Percentiles rank a stretch among this genome's conserved stretches.
Evolutionary conservation across 2,888 invertebrate species (phyloP).

Genomic region (Cordylochernes scorpioides): DNA sequence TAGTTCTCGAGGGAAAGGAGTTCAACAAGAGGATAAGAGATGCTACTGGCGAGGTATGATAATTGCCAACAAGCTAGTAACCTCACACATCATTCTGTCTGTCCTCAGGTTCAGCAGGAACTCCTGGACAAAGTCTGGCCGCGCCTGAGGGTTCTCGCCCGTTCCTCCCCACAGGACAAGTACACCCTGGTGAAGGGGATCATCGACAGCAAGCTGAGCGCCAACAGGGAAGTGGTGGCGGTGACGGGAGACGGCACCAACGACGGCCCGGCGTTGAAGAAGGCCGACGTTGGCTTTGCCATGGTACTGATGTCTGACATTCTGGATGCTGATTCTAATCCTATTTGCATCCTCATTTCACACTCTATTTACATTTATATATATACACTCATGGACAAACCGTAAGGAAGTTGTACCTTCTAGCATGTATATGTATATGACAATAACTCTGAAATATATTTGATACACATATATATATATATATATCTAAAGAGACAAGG

Average conservation of each 20-base stretch:
- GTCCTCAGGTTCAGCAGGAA: slow-evolving; percentile 55
- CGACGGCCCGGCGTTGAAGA: slow-evolving; percentile 15
- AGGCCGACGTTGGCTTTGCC: slow-evolving; percentile 35
- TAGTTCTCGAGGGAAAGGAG: slow-evolving; percentile 87
- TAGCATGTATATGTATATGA: too few relatives aligned
- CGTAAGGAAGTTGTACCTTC: too few relatives aligned
- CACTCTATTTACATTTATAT: too few relatives aligned
- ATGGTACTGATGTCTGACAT: too few relatives aligned
- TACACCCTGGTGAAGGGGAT: slow-evolving; percentile 13
- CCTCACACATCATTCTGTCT: not conserved
- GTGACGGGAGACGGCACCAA: slow-evolving; percentile 15
- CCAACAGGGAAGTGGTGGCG: slow-evolving; percentile 50
- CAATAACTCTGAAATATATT: too few relatives aligned
- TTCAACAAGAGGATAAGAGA: slow-evolving; percentile 78
- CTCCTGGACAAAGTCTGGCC: slow-evolving; percentile 91
- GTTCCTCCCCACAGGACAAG: slow-evolving; percentile 14
- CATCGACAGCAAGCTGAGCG: slow-evolving; percentile 68
- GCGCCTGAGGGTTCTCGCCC: slow-evolving; percentile 34
- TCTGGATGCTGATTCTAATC: too few relatives aligned
- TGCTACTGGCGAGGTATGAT: slow-evolving; percentile 49
- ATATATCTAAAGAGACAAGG: too few relatives aligned
- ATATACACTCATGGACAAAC: too few relatives aligned
- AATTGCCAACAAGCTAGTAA: not conserved
- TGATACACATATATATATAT: too few relatives aligned
- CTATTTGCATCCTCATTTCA: too few relatives aligned